Conservation (phyloP, 2,113 vertebrate genomes). For the Phyllopteryx taeniolatus region DNA sequence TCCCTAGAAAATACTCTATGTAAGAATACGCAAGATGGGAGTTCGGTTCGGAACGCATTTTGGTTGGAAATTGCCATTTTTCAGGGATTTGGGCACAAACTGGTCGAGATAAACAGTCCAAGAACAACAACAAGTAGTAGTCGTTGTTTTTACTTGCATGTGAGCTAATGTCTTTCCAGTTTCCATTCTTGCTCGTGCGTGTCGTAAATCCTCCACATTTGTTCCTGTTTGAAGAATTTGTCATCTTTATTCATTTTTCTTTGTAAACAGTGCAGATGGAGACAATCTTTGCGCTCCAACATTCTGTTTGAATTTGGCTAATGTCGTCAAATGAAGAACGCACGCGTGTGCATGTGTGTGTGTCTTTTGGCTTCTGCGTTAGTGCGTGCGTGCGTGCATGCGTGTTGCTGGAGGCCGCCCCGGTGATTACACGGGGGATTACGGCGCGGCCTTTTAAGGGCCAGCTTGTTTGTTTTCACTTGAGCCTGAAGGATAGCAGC, state of each 20-base stretch:
- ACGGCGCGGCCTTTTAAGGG: slow-evolving; percentile 50
- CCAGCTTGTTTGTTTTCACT: slow-evolving; percentile 60
- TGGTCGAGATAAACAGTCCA: not conserved
- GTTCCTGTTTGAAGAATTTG: slow-evolving; percentile 3
- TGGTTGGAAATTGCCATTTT: too few species aligned
- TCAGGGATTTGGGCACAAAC: not conserved
- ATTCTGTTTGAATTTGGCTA: slow-evolving; percentile 18
- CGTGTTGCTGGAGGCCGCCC: slow-evolving; percentile 15
- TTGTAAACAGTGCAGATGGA: slow-evolving; percentile 4
- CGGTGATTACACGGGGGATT: slow-evolving; percentile 51
- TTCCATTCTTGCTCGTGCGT: not conserved
- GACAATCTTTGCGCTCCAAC: slow-evolving; percentile 12
- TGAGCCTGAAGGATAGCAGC: slow-evolving; percentile 46
- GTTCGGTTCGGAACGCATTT: too few species aligned
- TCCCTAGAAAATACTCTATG: too few species aligned
- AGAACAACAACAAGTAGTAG: not conserved
- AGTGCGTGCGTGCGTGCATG: slow-evolving; percentile 34
- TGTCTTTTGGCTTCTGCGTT: not conserved
- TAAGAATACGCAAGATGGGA: too few species aligned
- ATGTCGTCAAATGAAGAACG: slow-evolving; percentile 26
- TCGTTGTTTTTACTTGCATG: not conserved
- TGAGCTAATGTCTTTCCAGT: not conserved
- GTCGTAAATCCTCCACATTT: not conserved
- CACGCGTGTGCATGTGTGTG: not conserved
- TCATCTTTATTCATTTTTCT: not conserved